A percentile compares a stretch with the other conserved stretches of the same genome.
These are phyloP conservation scores for Formica exsecta DNA, from an alignment of 1,140 invertebrate genomes.

Conservation along the genomic window DNA sequence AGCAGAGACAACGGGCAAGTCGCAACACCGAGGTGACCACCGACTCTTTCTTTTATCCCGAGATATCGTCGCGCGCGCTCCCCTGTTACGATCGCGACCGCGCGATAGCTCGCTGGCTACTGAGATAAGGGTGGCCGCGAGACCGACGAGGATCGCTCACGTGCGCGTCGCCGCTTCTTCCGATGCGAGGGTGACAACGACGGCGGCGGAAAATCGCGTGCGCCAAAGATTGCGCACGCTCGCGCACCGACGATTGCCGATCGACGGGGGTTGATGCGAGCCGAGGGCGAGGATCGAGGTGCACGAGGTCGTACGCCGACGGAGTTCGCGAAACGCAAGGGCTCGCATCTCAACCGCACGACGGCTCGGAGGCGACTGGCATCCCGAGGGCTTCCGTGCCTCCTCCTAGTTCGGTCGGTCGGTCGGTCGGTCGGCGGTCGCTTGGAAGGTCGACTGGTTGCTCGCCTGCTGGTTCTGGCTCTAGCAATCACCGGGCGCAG, in stretches of 20 bases:
- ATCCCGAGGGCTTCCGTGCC: constrained; percentile 78
- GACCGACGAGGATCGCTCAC: constrained; percentile 37
- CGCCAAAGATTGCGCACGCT: constrained; percentile 20
- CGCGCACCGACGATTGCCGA: constrained; percentile 31
- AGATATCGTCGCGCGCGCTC: constrained; percentile 24
- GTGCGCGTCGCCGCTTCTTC: constrained; percentile 29
- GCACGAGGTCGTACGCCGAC: constrained; percentile 63
- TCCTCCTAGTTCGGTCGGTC: constrained; percentile 78
- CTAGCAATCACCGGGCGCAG: constrained; percentile 78
- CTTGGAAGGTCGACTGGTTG: constrained; percentile 50
- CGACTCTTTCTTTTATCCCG: constrained; percentile 37
- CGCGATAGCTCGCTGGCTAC: constrained; percentile 42
- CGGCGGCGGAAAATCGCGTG: not conserved
- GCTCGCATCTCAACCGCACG: constrained; percentile 83
- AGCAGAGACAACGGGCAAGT: not conserved
- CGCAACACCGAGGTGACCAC: constrained; percentile 60
- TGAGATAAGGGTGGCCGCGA: not conserved
- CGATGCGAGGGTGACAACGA: not conserved
- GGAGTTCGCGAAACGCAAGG: constrained; percentile 33
- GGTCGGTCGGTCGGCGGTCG: constrained; percentile 69
- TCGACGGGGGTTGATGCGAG: not conserved
- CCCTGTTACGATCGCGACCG: constrained; percentile 37
- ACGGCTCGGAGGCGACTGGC: constrained; percentile 85
- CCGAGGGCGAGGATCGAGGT: not conserved
- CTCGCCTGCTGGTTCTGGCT: constrained; percentile 64